Conservation (phyloP, 53 echinoderm and acorn worm species). For the Echinometra lucunter region DNA sequence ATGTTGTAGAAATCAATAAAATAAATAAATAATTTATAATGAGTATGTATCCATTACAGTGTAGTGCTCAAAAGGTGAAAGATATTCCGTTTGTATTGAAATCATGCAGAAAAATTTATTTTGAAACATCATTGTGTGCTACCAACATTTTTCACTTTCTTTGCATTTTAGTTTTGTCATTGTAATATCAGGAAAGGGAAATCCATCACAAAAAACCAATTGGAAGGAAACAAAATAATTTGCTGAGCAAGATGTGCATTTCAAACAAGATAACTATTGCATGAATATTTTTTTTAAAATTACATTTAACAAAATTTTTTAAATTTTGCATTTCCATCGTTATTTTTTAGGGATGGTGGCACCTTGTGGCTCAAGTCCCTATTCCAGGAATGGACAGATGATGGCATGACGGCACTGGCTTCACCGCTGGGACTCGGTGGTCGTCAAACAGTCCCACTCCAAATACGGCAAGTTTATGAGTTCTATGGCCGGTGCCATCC, state of each 20-base stretch:
- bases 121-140: no score
- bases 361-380: slow-evolving; percentile 62
- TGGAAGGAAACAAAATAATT: neutral
- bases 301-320: no score
- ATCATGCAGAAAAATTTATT: no score
- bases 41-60: no score
- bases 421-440: slow-evolving; percentile 80
- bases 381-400: slow-evolving; percentile 76
- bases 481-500: slow-evolving; percentile 80
- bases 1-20: no score
- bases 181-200: slow-evolving; percentile 52
- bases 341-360: slow-evolving; percentile 42
- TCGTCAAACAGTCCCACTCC: slow-evolving; percentile 76
- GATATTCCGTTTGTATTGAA: no score
- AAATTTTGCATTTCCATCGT: neutral
- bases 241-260: neutral
- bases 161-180: no score
- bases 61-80: no score
- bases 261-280: neutral
- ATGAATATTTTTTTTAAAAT: neutral
- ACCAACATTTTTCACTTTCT: neutral
- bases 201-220: neutral
- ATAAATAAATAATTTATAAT: no score
- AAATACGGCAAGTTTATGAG: slow-evolving; percentile 80
- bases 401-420: slow-evolving; percentile 81